These are phyloP conservation scores for Pinctada fucata DNA, from an alignment of 2,888 invertebrate species.

Conservation along the genomic window DNA sequence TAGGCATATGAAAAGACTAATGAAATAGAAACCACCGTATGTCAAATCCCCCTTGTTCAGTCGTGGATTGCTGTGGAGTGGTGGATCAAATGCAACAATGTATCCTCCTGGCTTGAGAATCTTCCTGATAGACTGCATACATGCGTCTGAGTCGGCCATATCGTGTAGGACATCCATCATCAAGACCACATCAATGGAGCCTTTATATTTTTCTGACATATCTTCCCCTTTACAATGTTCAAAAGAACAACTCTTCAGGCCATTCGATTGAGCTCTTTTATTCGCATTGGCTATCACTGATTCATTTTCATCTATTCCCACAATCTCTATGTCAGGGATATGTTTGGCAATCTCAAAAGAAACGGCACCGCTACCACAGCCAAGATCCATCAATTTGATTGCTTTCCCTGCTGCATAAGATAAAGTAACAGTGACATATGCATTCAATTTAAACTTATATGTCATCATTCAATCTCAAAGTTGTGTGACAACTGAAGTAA, in stretches of 20 bases:
- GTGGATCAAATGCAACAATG: conserved; percentile 4
- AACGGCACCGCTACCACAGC: background rate
- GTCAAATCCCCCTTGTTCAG: no score
- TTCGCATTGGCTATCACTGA: background rate
- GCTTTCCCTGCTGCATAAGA: background rate
- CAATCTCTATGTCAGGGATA: background rate
- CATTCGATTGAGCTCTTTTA: background rate
- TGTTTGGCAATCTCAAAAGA: background rate
- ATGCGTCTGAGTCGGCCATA: background rate
- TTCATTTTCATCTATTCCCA: background rate
- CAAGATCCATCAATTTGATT: background rate
- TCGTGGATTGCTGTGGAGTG: background rate
- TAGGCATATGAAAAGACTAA: background rate
- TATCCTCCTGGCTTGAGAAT: conserved; percentile 7
- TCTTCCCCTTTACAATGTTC: background rate
- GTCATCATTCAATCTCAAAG: no score
- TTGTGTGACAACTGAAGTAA: no score
- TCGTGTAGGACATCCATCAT: conserved; percentile 7
- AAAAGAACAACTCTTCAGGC: background rate
- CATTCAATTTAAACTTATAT: no score
- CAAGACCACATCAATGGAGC: background rate
- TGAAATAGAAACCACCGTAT: background rate
- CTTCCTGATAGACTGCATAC: background rate
- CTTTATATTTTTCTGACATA: background rate
- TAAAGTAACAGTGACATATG: no score